These are phyloP conservation scores for Mamestra brassicae DNA, from an alignment of 2,888 invertebrate species.

Conservation along the genomic window DNA sequence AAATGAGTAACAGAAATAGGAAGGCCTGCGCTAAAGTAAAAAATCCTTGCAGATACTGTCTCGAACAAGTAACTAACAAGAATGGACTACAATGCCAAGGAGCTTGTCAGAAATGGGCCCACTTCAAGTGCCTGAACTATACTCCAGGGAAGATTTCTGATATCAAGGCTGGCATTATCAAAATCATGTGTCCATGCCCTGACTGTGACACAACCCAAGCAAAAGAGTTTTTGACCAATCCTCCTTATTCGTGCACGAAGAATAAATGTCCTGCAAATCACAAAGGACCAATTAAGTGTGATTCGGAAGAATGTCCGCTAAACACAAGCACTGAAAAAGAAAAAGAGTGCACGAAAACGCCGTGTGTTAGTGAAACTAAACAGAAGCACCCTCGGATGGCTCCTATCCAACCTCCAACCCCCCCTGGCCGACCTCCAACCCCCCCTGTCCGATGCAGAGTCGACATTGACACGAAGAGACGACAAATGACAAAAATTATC, in stretches of 20 bases:
- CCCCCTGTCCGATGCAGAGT: background rate
- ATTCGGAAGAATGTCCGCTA: conserved; percentile 15
- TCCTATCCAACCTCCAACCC: background rate
- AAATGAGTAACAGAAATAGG: conserved; percentile 34
- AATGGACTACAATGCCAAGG: conserved; percentile 81
- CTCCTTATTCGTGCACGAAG: conserved; percentile 66
- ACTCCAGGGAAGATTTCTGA: conserved; percentile 78
- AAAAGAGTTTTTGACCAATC: conserved; percentile 59
- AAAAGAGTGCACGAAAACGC: background rate
- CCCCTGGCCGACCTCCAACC: background rate
- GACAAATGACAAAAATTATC: background rate
- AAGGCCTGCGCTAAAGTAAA: conserved; percentile 67
- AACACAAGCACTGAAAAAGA: background rate
- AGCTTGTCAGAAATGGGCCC: conserved; percentile 80
- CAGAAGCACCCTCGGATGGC: background rate
- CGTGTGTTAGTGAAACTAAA: background rate
- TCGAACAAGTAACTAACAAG: conserved; percentile 69
- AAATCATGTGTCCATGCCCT: conserved; percentile 78
- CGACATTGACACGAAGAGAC: background rate
- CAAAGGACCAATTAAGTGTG: conserved; percentile 53
- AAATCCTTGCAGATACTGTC: conserved; percentile 79
- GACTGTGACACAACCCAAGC: conserved; percentile 68
- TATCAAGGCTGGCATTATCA: conserved; percentile 76
- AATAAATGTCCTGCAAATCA: conserved; percentile 66
- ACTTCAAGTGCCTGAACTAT: conserved; percentile 77